Evolutionary conservation across 2,888 invertebrate species (phyloP).

Genomic region (Melanargia galathea): DNA sequence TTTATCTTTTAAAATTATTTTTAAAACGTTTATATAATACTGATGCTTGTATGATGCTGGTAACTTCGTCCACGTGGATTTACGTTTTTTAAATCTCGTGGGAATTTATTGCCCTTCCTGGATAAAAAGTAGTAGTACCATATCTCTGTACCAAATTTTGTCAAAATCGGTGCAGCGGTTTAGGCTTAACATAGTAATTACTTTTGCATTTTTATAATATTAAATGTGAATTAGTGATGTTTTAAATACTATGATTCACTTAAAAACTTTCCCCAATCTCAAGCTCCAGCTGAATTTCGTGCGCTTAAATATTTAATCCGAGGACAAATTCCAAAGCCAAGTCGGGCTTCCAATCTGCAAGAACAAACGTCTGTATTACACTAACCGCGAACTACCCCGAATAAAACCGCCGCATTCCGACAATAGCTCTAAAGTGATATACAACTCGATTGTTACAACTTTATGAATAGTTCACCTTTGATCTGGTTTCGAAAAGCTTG

Average conservation of each 20-base stretch:
- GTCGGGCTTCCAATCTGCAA: conserved; percentile 33
- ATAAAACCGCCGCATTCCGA: conserved; percentile 31
- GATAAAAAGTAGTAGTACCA: too few relatives aligned
- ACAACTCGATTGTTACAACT: conserved; percentile 16
- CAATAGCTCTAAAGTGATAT: conserved; percentile 32
- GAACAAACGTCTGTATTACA: conserved; percentile 31
- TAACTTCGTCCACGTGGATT: too few relatives aligned
- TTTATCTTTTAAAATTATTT: too few relatives aligned
- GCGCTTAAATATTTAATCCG: conserved; percentile 5
- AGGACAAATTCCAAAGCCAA: conserved; percentile 12
- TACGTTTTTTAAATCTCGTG: too few relatives aligned
- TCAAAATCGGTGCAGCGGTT: too few relatives aligned
- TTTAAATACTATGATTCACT: neutral
- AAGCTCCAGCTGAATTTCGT: neutral
- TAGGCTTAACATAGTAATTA: too few relatives aligned
- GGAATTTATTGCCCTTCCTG: too few relatives aligned
- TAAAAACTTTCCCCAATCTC: neutral
- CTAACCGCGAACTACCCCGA: conserved; percentile 21
- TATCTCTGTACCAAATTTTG: too few relatives aligned
- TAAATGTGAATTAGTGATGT: too few relatives aligned
- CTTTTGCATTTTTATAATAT: too few relatives aligned
- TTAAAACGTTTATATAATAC: too few relatives aligned
- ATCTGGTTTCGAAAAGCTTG: conserved; percentile 15
- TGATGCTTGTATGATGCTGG: too few relatives aligned
- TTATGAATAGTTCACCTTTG: conserved; percentile 27